Evolutionary conservation across 2,888 invertebrate species (phyloP), one percentile per base, ranked within the genome.

Genomic region (Petrophora chlorosata): DNA sequence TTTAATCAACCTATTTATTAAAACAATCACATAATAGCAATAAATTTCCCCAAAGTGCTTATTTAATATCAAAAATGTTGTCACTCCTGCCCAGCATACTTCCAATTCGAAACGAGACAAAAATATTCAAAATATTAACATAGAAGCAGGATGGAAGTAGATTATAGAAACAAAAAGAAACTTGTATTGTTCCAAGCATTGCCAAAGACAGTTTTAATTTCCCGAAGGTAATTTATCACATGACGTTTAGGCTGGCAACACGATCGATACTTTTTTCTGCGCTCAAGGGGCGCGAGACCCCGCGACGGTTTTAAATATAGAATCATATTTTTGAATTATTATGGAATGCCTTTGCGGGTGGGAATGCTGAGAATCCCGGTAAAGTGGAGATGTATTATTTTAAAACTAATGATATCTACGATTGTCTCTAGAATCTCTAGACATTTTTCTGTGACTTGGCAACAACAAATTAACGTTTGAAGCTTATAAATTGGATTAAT

Each of bases 141-240:
- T 43, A 52, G 49, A 53, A 51, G 62, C 44, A 63, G 72, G 76
- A 76, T 56, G 48, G 70, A 68, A 65, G 70, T 16, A 50, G 17
- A 46, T 53, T 44, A 39, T 61, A 62, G 63, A 60, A 63, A 64
- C 69, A 72, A 75, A 75, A 80, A 73, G 76, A 81, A 79, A 77
- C 79, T 84, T 79, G 85, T 82, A 86, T 88, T 89, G 88, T 87
- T 87, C 82, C 85, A 86, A 36, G 30, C 41, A 50, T 48, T 48
- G 42, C 14, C 32, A 30, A 50, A 86, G 88, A 86, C 86, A 85
- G 80, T 87, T 91, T 90, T 88, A 90, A 90, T 91, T 90, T 90
- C 90, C 90, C 87, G 86, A 85, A 85, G 83, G 87, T 90, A 89
- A 90, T 90, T 90, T 90, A 90, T 90, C 85, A 83, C 81, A 69